Evolutionary conservation across 92 coral and sea anemone species (phyloP), one percentile per base, ranked within the genome.

Genomic region (Heliopora coerulea): DNA sequence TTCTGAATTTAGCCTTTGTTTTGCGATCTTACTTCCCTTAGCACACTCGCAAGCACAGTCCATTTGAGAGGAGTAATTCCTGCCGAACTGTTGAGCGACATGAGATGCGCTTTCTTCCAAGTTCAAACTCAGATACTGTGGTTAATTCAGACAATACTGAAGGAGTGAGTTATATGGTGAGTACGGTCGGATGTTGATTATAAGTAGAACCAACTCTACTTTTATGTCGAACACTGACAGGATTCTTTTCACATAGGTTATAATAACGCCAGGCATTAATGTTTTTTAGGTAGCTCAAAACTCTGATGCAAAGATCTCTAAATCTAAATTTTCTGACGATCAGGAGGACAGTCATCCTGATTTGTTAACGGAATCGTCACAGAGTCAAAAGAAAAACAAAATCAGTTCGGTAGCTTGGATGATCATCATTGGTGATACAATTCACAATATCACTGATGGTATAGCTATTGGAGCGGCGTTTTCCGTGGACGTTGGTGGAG

Each of bases 391-490:
- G 33, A 73, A 72, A 15, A n/a, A n/a, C n/a, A 82, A 74, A 8
- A 74, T 88, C 41, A 79, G 88, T 18, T 39, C 89, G 28, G 85
- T 79, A 0, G 96, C 84, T 0, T 95, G 99, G 99, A 95, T 90
- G 99, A 90, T 95, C 20, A 90, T 95, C 17, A 86, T 95, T 56
- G 99, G 99, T 1, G 99, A 95, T 52, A 90, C 96, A 28, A 82
- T 95, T 54, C 99, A 95, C 37, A 95, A 95, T 59, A 85, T 95
- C 0, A 95, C 95, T 49, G 99, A 95, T 82, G 99, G 99, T 0
- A 78, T 95, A 10, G 99, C 99, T 25, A 95, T 95, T 80, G 99
- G 99, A 32, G 99, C 96, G 2, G 99, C 96, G 0, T 95, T 88
- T 77, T 78, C 96, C 0, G 91, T 83, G 65, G 77, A 70, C 1